These are phyloP conservation scores for Laticauda colubrina DNA, from an alignment of 2,113 vertebrate species.

Conservation along the genomic window DNA sequence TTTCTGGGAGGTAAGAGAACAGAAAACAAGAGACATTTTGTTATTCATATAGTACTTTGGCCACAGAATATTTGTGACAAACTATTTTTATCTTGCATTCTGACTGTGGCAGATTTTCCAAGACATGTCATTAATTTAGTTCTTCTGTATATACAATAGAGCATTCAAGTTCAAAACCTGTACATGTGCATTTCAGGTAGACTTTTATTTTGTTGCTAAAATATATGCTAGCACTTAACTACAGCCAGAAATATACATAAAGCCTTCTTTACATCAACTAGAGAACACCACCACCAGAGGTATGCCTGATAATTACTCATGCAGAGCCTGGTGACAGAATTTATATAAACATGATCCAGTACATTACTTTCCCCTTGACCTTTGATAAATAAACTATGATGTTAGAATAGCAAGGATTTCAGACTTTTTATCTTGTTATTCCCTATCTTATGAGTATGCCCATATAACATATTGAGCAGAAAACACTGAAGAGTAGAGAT, in stretches of 20 bases:
- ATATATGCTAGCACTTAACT: neutral
- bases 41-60: neutral
- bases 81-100: neutral
- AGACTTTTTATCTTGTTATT: conserved; percentile 20
- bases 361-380: conserved; percentile 37
- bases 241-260: neutral
- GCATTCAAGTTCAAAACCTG: conserved; percentile 1
- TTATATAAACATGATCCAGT: neutral
- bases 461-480: conserved; percentile 20
- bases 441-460: conserved; percentile 1
- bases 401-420: neutral
- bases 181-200: conserved; percentile 23
- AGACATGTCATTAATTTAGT: neutral
- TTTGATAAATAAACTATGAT: conserved; percentile 5
- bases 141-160: conserved; percentile 19
- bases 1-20: neutral
- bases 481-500: neutral
- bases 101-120: neutral
- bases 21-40: neutral
- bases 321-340: neutral
- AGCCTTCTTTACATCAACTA: neutral
- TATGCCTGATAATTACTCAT: neutral
- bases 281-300: neutral
- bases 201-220: conserved; percentile 12
- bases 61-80: conserved; percentile 10